Percentiles rank a stretch among this genome's conserved stretches.
Evolutionary conservation across 2,888 invertebrate genomes (phyloP).

Genomic region (Pyrgus malvae): DNA sequence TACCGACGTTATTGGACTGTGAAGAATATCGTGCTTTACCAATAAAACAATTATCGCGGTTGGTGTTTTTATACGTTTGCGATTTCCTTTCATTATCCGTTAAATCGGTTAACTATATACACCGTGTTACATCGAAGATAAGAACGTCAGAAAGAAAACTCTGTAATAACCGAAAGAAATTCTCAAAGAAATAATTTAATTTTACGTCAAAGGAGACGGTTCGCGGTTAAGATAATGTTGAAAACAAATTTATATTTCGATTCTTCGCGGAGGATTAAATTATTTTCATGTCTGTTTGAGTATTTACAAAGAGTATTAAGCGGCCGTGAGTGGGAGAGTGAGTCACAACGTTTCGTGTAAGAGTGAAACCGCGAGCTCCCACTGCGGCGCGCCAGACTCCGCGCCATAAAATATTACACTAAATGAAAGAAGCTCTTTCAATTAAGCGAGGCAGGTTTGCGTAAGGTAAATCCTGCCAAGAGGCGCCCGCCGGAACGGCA

Average conservation of each 20-base stretch:
- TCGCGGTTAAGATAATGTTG: constrained; percentile 65
- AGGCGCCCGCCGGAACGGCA: constrained; percentile 54
- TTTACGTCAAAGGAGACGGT: constrained; percentile 3
- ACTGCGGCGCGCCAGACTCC: constrained; percentile 57
- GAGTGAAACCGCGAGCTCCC: constrained; percentile 57
- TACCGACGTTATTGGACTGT: constrained; percentile 24
- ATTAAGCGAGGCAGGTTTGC: constrained; percentile 75
- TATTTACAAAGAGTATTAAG: constrained; percentile 45
- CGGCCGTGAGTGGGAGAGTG: constrained; percentile 50
- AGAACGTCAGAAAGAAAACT: too few species aligned
- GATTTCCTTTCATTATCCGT: too few species aligned
- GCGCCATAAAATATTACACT: constrained; percentile 73
- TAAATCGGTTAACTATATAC: too few species aligned
- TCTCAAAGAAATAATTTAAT: constrained; percentile 1
- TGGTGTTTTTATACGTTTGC: too few species aligned
- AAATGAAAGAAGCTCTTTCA: constrained; percentile 78
- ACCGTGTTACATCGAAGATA: too few species aligned
- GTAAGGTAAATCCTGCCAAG: constrained; percentile 68
- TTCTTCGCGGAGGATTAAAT: constrained; percentile 69
- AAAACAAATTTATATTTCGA: constrained; percentile 73
- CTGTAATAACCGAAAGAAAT: neutral
- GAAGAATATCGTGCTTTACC: constrained; percentile 8
- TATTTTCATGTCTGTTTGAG: constrained; percentile 65
- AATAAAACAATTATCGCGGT: neutral
- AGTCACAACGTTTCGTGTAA: constrained; percentile 52